Base-by-base conservation (phyloP, 1,140 invertebrate species). In the Tetramorium alpestre region DNA sequence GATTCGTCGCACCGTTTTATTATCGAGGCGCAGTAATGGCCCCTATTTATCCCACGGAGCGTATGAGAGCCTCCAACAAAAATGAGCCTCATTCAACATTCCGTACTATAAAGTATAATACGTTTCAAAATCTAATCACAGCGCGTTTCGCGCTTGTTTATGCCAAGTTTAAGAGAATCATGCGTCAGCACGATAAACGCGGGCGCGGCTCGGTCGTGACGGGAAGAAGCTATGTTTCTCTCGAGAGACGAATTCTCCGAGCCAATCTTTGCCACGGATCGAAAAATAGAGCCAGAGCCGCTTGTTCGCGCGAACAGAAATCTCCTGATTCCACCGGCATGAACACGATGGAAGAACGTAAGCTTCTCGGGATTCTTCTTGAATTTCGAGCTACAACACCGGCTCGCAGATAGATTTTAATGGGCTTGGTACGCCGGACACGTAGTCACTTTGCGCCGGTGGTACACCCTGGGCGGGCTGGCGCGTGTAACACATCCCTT, bases 401-500 rank as follows among this genome's bases (percentile, higher is more conserved):
- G 88, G 72, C 47, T 62, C 70, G 85, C 62, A 91, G 92, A 94
- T 95, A 94, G 94, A 95, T 95, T 95, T 95, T 95, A 95, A 95
- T 94, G 92, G 93, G 87, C 72, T 95, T 94, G 88, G 93, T 92
- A 95, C 81, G 87, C 94, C 41, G 88, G 88, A 94, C 94, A 94
- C 94, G 94, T 95, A 94, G 92, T 93, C 94, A 94, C 93, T 94
- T 95, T 94, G 90, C 91, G 92, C 91, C 85, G 84, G 84, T 77
- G 87, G 51, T 87, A 72, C 33, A 33, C 38, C 51, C 60, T 22
- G 60, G 16, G n/a, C 75, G 51, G 72, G 70, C 67, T 58, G 77
- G 58, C 78, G 67, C 84, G 85, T 84, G 54, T 47, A 80, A 81
- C 56, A 67, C 85, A 77, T 70, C 41, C 51, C 62, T 22, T 25